These are phyloP conservation scores for Brachyrhaphis roseni DNA, from an alignment of 2,797 vertebrate species.

Conservation along the genomic window DNA sequence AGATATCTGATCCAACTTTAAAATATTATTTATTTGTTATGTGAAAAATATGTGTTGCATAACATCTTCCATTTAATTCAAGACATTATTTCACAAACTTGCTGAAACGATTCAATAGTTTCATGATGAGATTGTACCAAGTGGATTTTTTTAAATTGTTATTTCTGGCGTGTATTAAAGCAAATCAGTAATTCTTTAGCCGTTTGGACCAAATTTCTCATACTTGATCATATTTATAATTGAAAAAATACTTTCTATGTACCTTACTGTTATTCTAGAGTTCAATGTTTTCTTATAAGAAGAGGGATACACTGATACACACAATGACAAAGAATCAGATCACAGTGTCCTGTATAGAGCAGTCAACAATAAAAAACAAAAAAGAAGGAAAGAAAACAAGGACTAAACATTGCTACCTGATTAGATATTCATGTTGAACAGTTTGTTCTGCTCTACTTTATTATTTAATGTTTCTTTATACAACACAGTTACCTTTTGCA, in stretches of 20 bases:
- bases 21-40: conserved; percentile 10
- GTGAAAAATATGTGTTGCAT: conserved; percentile 4
- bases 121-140: not conserved
- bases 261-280: not conserved
- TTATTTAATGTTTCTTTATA: not conserved
- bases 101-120: not conserved
- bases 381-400: not conserved
- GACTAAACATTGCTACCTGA: not conserved
- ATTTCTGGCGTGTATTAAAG: not conserved
- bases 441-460: not conserved
- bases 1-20: conserved; percentile 14
- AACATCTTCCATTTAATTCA: not conserved
- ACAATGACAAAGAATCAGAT: not conserved
- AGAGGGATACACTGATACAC: not conserved
- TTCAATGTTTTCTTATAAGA: not conserved
- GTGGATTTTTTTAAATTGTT: not conserved
- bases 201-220: not conserved
- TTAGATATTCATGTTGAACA: not conserved
- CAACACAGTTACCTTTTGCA: not conserved
- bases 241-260: not conserved
- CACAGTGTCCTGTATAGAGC: not conserved
- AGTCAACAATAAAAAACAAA: not conserved
- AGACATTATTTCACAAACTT: not conserved
- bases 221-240: not conserved
- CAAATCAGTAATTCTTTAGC: not conserved